Conservation (phyloP, 2,113 vertebrate genomes). For the Rhinopithecus roxellana region DNA sequence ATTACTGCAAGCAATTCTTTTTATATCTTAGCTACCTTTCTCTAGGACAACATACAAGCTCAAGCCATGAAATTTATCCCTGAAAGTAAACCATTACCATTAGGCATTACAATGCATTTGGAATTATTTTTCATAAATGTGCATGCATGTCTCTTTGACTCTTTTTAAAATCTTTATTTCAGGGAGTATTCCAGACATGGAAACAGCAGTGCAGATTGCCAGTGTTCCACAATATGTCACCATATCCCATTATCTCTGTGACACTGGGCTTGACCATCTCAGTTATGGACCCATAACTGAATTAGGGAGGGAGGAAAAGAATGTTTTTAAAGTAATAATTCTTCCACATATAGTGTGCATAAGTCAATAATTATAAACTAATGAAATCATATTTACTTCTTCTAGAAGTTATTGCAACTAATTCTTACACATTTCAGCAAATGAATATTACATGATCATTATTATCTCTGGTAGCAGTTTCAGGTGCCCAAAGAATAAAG, state of each 20-base stretch:
- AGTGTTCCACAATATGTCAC: not conserved
- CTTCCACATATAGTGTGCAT: not conserved
- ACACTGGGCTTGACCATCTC: not conserved
- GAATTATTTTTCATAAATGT: not conserved
- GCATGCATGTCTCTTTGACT: not conserved
- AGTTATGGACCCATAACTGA: not conserved
- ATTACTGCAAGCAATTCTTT: not conserved
- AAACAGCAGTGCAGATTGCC: not conserved
- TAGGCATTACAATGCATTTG: not conserved
- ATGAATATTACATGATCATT: slow-evolving; percentile 52
- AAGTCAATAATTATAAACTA: slow-evolving; percentile 49
- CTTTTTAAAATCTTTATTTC: slow-evolving; percentile 37
- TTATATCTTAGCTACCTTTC: not conserved
- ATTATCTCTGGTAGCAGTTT: slow-evolving; percentile 24
- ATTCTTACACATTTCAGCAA: slow-evolving; percentile 12
- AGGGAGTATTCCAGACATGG: not conserved
- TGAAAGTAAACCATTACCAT: not conserved
- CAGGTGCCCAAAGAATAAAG: slow-evolving; percentile 23
- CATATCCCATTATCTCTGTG: not conserved
- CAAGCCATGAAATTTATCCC: not conserved
- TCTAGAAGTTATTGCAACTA: slow-evolving; percentile 38
- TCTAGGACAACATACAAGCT: not conserved
- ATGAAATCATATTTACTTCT: slow-evolving; percentile 18
- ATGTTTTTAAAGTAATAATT: not conserved
- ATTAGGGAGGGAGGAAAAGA: not conserved